Conservation (phyloP, 2,113 vertebrate genomes). For the Poeciliopsis retropinna region DNA sequence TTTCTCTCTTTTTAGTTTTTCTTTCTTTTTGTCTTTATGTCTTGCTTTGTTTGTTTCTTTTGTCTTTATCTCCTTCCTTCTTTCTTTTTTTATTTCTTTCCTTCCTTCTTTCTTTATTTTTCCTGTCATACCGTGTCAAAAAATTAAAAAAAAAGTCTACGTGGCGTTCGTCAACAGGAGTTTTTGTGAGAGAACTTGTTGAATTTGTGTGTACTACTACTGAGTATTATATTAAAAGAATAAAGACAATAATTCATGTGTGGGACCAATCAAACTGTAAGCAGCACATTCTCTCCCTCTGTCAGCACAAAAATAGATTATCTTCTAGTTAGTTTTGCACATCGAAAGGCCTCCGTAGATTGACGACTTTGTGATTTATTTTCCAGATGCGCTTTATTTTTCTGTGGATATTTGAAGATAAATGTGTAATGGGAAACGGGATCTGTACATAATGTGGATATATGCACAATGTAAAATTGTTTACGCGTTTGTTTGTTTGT, state of each 20-base stretch:
- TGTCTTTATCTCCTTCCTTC: conserved; percentile 49
- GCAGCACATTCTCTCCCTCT: conserved; percentile 52
- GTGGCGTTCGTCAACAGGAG: conserved; percentile 68
- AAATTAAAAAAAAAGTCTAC: conserved; percentile 65
- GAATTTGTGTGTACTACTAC: conserved; percentile 71
- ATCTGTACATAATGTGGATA: conserved; percentile 76
- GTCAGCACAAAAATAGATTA: conserved; percentile 63
- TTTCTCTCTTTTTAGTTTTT: conserved; percentile 22
- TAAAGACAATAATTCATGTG: conserved; percentile 68
- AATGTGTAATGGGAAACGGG: conserved; percentile 59
- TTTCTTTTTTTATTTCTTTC: conserved; percentile 52
- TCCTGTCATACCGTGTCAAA: conserved; percentile 61
- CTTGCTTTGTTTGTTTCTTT: conserved; percentile 48
- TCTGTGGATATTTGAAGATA: conserved; percentile 48
- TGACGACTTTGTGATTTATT: conserved; percentile 14
- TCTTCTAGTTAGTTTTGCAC: conserved; percentile 59
- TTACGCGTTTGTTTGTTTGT: conserved; percentile 36
- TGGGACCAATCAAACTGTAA: conserved; percentile 67
- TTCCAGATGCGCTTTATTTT: conserved; percentile 5
- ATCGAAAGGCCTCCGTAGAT: conserved; percentile 52
- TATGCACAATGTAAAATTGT: conserved; percentile 72
- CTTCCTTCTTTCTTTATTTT: conserved; percentile 47
- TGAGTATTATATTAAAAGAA: conserved; percentile 72
- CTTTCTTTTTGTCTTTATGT: conserved; percentile 33
- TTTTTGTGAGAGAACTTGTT: conserved; percentile 75